Evolutionary conservation across 2,797 vertebrate species (phyloP).

Genomic region (Valencia hispanica): DNA sequence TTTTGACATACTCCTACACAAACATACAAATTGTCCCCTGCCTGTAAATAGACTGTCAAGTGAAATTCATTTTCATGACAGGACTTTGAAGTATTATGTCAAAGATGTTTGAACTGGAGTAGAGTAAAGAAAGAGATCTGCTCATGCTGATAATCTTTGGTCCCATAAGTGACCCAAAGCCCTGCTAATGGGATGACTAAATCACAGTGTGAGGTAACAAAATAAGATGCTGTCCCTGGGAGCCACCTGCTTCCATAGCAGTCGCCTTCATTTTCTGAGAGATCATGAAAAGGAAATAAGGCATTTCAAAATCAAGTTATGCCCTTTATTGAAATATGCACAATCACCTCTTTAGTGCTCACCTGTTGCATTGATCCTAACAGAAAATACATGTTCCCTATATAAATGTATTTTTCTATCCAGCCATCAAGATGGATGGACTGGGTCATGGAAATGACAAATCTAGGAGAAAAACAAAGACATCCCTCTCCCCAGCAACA

Average conservation of each 20-base stretch:
- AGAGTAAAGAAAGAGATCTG: conserved; percentile 52
- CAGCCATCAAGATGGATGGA: not conserved
- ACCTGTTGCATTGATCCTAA: not conserved
- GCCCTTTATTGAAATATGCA: not conserved
- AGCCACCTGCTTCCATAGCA: conserved; percentile 35
- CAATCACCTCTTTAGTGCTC: not conserved
- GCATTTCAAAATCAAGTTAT: conserved; percentile 14
- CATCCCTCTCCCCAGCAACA: not conserved
- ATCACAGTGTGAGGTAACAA: conserved; percentile 43
- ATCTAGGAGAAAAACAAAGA: not conserved
- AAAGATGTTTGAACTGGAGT: conserved; percentile 64
- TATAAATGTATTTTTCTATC: not conserved
- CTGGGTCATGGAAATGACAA: not conserved
- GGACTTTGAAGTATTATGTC: conserved; percentile 64
- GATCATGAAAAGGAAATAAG: conserved; percentile 24
- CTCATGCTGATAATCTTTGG: conserved; percentile 59
- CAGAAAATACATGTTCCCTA: not conserved
- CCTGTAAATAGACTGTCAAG: conserved; percentile 63
- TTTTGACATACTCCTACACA: conserved; percentile 44
- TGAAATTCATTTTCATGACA: conserved; percentile 64
- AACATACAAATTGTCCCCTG: conserved; percentile 32
- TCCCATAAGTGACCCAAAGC: conserved; percentile 65
- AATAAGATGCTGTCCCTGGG: conserved; percentile 51
- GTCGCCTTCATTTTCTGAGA: conserved; percentile 28
- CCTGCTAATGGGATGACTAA: conserved; percentile 67